Conservation (phyloP, 2,113 vertebrate genomes). For the Odocoileus hemionus region DNA sequence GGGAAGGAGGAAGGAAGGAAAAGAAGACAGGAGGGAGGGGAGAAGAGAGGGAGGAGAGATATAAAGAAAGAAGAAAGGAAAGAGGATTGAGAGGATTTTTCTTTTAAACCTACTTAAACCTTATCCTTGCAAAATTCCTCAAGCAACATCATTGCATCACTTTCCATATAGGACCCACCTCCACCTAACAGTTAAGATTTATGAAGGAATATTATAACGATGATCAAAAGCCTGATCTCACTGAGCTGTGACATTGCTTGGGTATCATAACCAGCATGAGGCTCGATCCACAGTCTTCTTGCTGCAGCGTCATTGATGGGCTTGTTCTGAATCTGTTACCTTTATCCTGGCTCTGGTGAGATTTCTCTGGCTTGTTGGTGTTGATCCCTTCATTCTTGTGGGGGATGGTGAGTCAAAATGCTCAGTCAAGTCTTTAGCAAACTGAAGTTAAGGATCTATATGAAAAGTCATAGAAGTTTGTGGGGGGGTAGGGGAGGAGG, state of each 20-base stretch:
- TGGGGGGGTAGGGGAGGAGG: not conserved
- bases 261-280: not conserved
- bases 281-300: not conserved
- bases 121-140: not conserved
- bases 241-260: not conserved
- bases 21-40: accelerated
- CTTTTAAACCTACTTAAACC: not conserved
- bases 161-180: not conserved
- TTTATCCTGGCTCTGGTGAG: not conserved
- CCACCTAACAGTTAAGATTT: not conserved
- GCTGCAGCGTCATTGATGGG: not conserved
- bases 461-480: not conserved
- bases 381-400: not conserved
- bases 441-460: not conserved
- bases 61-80: accelerated
- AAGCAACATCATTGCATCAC: not conserved
- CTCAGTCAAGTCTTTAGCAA: not conserved
- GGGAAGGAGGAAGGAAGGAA: not conserved
- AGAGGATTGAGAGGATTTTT: not conserved
- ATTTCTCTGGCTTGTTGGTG: not conserved
- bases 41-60: not conserved
- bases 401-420: not conserved
- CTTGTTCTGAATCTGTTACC: not conserved
- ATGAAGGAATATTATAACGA: not conserved
- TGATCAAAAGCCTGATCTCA: not conserved